A percentile compares a stretch with the other conserved stretches of the same genome.
Conservation (phyloP, 2,888 invertebrate genomes). For the Leptopilina myrica region DNA sequence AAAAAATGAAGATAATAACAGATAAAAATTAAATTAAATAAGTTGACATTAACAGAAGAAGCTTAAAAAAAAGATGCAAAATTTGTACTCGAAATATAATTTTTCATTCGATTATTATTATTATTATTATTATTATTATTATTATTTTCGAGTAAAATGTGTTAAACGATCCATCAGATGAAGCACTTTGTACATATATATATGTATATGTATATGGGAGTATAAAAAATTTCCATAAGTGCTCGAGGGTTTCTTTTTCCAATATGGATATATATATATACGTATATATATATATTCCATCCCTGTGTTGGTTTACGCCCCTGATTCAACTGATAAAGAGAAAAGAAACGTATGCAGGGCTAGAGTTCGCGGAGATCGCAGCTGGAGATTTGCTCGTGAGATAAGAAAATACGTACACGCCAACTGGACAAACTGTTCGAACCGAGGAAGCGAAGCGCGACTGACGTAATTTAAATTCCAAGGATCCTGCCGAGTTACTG, state of each 20-base stretch:
- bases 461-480: conserved; percentile 28
- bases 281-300: conserved; percentile 26
- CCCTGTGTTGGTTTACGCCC: conserved; percentile 24
- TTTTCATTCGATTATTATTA: background rate
- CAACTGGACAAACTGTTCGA: conserved; percentile 38
- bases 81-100: background rate
- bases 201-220: background rate
- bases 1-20: too few species aligned
- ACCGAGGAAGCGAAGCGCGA: conserved; percentile 26
- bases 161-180: conserved; percentile 25
- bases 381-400: conserved; percentile 31
- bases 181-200: conserved; percentile 14
- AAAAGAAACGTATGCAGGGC: conserved; percentile 33
- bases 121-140: background rate
- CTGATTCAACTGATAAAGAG: conserved; percentile 34
- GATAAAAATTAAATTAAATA: too few species aligned
- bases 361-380: conserved; percentile 33
- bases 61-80: too few species aligned
- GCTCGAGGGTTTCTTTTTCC: conserved; percentile 10
- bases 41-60: too few species aligned
- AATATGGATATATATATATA: conserved; percentile 7
- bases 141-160: conserved; percentile 12
- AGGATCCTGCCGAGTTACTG: conserved; percentile 16
- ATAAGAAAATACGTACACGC: conserved; percentile 37
- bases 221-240: conserved; percentile 22